Base-by-base conservation (phyloP, 2,113 vertebrate genomes). In the Parus major region DNA sequence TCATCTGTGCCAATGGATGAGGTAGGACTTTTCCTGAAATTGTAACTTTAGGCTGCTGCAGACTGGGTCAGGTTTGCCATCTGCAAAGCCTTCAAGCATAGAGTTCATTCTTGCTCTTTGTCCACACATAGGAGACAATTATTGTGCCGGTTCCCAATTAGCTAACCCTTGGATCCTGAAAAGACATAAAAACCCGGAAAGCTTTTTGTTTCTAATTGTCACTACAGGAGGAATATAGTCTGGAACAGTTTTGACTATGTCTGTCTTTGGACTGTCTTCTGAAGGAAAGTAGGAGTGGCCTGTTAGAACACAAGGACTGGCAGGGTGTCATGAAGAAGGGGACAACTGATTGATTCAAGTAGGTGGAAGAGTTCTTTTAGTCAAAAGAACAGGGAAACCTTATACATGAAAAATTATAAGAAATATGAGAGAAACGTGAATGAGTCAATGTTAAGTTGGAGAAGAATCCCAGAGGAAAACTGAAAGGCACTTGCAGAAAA, bases 261-360 rank as follows among this genome's bases (percentile, higher is more conserved):
- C 33, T 88, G 15, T 73, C 28, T 68, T 52, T 4, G 15, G 41
- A 44, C 19, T 49, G 14, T 52, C 33, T 71, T 91, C 55, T 70
- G 44, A 77, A 55, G 0, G 0, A 64, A 60, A 55, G 22, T 2
- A 66, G 18, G 24, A 35, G 21, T 27, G 6, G n/a, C 20, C 24
- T 49, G 25, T 15, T 63, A 66, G n/a, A 84, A 41, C n/a, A 50
- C 0, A 2, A 66, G 15, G 22, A 53, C 9, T 65, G 50, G 56
- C 10, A 64, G 29, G 1, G 1, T 21, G 22, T 39, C 3, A 31
- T 36, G 29, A 88, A 10, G 31, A 77, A 66, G 21, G 22, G 18
- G 50, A 35, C 15, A 57, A 82, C 7, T 10, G 4, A 50, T 29
- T 59, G 18, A 15, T 52, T 84, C 29, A 59, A 47, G 33, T 17